Conservation (phyloP, 2,113 vertebrate species). For the Tauraco erythrolophus region DNA sequence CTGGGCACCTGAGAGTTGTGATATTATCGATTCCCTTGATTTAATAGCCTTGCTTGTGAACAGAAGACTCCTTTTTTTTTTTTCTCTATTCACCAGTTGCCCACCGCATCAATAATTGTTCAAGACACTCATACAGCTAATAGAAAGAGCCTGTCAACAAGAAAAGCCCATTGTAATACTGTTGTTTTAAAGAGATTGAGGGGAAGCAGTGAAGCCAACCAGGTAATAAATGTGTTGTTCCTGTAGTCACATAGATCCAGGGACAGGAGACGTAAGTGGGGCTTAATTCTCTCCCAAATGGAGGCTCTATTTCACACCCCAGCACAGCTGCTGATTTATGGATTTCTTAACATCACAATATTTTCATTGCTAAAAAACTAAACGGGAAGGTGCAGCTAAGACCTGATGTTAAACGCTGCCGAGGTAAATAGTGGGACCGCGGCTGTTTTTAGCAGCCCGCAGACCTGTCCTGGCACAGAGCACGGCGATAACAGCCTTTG, state of each 20-base stretch:
- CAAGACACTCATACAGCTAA: neutral
- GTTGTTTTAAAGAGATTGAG: neutral
- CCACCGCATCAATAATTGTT: conserved; percentile 30
- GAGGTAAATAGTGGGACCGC: neutral
- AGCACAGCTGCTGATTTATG: neutral
- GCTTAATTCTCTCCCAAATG: neutral
- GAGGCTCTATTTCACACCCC: neutral
- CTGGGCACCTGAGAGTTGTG: neutral
- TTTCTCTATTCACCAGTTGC: neutral
- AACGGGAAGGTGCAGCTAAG: neutral
- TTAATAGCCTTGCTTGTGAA: neutral
- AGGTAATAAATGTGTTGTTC: neutral
- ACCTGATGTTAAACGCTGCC: neutral
- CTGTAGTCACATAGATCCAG: neutral
- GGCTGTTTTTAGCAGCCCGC: neutral
- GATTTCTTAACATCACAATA: neutral
- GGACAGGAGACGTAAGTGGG: neutral
- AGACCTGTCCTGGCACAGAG: neutral
- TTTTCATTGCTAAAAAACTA: neutral
- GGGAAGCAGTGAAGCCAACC: neutral
- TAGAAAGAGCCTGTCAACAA: conserved; percentile 3
- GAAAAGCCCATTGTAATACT: neutral
- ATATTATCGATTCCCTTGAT: neutral
- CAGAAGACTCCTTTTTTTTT: neutral
- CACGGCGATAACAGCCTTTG: neutral